These are phyloP conservation scores for Caenorhabditis latens DNA, from an alignment of 1,140 invertebrate species.

Conservation along the genomic window DNA sequence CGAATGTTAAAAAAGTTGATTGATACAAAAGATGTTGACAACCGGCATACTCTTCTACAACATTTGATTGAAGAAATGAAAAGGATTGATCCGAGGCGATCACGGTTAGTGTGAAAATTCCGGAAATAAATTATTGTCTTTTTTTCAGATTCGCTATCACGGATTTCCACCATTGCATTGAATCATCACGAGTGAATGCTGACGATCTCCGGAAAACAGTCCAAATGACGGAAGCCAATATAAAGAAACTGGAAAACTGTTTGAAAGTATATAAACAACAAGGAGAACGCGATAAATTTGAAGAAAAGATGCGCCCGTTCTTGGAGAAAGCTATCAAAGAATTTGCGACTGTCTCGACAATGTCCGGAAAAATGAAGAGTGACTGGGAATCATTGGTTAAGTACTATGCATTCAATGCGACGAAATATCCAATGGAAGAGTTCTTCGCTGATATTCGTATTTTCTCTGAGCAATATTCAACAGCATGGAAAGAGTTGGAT, in stretches of 20 bases:
- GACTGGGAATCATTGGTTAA: conserved; percentile 88
- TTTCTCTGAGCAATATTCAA: conserved; percentile 92
- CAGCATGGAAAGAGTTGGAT: conserved; percentile 88
- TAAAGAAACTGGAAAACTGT: conserved; percentile 63
- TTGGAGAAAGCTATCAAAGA: conserved; percentile 86
- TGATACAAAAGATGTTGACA: conserved; percentile 93
- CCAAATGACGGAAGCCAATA: conserved; percentile 14
- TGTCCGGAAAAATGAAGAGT: conserved; percentile 85
- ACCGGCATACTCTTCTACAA: conserved; percentile 91
- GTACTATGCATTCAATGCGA: conserved; percentile 91
- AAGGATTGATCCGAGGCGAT: conserved; percentile 83
- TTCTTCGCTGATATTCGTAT: conserved; percentile 95
- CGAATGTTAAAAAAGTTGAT: conserved; percentile 92
- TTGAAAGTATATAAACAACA: conserved; percentile 66
- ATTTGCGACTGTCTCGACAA: conserved; percentile 87
- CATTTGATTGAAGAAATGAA: conserved; percentile 91
- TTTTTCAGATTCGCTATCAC: conserved; percentile 87
- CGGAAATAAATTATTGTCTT: conserved; percentile 73
- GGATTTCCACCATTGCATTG: conserved; percentile 87
- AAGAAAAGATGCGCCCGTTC: conserved; percentile 80
- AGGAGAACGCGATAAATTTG: conserved; percentile 60
- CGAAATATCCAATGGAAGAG: conserved; percentile 94
- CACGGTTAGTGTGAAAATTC: neutral
- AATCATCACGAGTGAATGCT: conserved; percentile 79
- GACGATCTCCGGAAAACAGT: conserved; percentile 64